Evolutionary conservation across 1,140 invertebrate genomes (phyloP).

Genomic region (Bombus ignitus): DNA sequence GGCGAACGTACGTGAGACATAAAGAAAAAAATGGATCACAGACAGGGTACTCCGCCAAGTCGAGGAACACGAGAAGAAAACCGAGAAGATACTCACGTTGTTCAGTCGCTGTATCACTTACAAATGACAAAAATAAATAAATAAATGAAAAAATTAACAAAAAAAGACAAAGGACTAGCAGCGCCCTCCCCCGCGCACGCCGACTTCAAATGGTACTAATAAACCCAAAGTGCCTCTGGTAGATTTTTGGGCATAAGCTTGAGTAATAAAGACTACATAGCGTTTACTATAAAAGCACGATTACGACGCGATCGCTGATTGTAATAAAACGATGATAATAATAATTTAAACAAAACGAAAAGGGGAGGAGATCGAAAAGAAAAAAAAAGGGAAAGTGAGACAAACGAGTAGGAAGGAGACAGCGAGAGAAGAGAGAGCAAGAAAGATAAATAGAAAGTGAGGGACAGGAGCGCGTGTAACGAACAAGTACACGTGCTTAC

Average conservation of each 20-base stretch:
- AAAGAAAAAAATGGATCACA: conserved; percentile 45
- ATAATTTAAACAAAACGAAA: conserved; percentile 31
- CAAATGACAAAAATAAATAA: conserved; percentile 50
- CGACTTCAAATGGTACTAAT: conserved; percentile 83
- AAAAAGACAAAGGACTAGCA: conserved; percentile 48
- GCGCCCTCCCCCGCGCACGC: conserved; percentile 78
- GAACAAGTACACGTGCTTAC: conserved; percentile 22
- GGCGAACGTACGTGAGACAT: conserved; percentile 27
- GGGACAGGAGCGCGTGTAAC: conserved; percentile 42
- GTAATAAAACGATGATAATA: conserved; percentile 60
- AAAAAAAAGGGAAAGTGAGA: background rate
- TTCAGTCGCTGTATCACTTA: conserved; percentile 56
- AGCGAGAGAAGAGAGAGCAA: conserved; percentile 10
- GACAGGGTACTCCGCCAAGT: conserved; percentile 67
- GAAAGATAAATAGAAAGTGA: conserved; percentile 8
- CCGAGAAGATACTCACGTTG: conserved; percentile 61
- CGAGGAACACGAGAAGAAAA: conserved; percentile 30
- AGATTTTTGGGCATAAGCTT: conserved; percentile 83
- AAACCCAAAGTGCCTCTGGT: conserved; percentile 83
- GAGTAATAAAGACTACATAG: conserved; percentile 78
- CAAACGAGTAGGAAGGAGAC: conserved; percentile 19
- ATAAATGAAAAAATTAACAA: conserved; percentile 34
- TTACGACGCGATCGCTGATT: conserved; percentile 65
- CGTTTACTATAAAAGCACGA: conserved; percentile 71
- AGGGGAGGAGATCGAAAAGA: conserved; percentile 1